Evolutionary conservation across 2,113 vertebrate species (phyloP), one percentile per base, ranked within the genome.

Genomic region (Passer montanus): DNA sequence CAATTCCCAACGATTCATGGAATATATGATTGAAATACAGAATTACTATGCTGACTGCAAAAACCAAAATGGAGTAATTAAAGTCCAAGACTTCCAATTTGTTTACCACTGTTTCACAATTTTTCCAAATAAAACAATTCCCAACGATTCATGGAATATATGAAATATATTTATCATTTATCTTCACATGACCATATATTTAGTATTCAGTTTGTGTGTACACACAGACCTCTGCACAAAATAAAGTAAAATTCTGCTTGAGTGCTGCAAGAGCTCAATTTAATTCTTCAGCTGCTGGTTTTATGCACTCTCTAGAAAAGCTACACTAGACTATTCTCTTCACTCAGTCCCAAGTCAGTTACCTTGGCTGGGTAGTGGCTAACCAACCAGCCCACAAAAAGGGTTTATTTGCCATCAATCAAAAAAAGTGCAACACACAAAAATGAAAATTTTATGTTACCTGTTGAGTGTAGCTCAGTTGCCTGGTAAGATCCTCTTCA

Each of bases 381-480:
- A 30, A 86, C 7, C 35, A 74, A 55, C 26, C 81, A 72, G 52
- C 13, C 35, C n/a, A 80, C 23, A 56, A 24, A 43, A 47, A 83
- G 24, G 14, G 11, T 50, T 50, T 4, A 2, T 67, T 68, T 82
- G 24, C 55, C 43, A 62, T 10, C 33, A 37, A 30, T 30, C 19
- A 17, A 20, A 88, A 77, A 15, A 77, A 31, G 13, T 2, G 1
- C 49, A 87, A 27, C 7, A 35, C 22, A 13, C 3, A n/a, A 4
- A 79, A 74, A 33, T 18, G 23, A 83, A 90, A 73, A 39, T 18
- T 8, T 0, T 50, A 16, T 46, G 19, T 86, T 96, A 99, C 99
- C 98, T 99, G 99, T 59, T 99, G 99, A 72, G 98, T 96, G 44
- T 98, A 98, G 88, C 94, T 98, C 64, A 99, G 97, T 85, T 99